Conservation (phyloP, 2,797 vertebrate genomes). For the Parotocinclus haroldoi region DNA sequence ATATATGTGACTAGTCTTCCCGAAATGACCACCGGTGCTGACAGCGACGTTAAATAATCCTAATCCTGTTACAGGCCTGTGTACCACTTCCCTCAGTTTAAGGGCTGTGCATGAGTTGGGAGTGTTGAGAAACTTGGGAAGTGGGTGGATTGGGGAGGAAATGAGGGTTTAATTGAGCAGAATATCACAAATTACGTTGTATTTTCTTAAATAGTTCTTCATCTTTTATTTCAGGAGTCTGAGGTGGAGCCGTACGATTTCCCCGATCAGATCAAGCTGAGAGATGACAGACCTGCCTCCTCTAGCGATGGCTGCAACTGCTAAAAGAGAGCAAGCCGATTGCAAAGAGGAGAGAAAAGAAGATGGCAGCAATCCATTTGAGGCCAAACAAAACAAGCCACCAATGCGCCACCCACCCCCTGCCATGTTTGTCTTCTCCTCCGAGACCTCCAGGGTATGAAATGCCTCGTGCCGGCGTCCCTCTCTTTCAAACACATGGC, state of each 20-base stretch:
- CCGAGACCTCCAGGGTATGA: conserved; percentile 21
- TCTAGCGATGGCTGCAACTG: conserved; percentile 50
- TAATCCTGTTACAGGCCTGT: too few species aligned
- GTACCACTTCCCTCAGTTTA: too few species aligned
- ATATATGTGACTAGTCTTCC: too few species aligned
- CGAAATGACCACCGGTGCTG: too few species aligned
- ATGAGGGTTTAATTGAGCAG: too few species aligned
- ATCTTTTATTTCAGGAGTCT: conserved; percentile 44
- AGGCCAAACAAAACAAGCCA: background rate
- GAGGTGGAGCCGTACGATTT: conserved; percentile 55
- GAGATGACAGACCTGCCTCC: conserved; percentile 46
- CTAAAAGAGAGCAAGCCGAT: conserved; percentile 39
- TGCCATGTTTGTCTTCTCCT: conserved; percentile 9
- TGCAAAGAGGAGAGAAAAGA: background rate
- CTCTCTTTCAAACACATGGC: conserved; percentile 24
- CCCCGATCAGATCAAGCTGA: conserved; percentile 57
- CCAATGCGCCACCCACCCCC: background rate
- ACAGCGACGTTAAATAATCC: too few species aligned
- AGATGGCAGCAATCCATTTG: conserved; percentile 18
- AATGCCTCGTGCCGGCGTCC: conserved; percentile 21
- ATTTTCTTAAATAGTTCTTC: background rate
- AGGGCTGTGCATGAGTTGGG: too few species aligned
- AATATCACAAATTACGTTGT: too few species aligned
- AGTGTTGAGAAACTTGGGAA: too few species aligned
- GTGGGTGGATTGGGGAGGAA: too few species aligned